Base-by-base conservation (phyloP, 2,797 vertebrate species). In the Pelochelys cantorii region DNA sequence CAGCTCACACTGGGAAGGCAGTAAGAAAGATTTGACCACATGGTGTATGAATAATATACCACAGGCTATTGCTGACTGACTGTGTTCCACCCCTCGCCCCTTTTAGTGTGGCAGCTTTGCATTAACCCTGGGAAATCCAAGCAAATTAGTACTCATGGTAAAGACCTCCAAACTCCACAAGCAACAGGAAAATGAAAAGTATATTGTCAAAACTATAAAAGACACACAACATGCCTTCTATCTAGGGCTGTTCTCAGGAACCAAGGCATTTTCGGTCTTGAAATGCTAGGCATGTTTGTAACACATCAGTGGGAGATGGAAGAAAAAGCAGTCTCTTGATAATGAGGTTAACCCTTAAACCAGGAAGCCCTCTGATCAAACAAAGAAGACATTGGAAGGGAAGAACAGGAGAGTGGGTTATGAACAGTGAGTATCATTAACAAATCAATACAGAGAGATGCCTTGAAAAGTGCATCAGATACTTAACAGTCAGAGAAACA, bases 341-440 rank as follows among this genome's bases (percentile, higher is more conserved):
- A 95, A 97, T 75, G 86, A 95, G 95, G 95, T 94, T 95, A 93
- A 85, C 52, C 91, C 91, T 79, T 91, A 95, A 95, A 94, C 89
- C 83, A 97, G 87, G 96, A 95, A 88, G 94, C 95, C 91, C 92
- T 68, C 87, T 90, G 93, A 94, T 87, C 79, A 62, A 90, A 93
- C 20, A 81, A 18, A 56, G 93, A 95, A 92, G 29, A 96, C 62
- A 83, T 83, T 81, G 20, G 88, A 96, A 82, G 85, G 57, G 62
- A 87, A 93, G n/a, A 74, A 86, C 95, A 54, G 74, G 82, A 90
- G 91, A 68, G 54, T 17, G 27, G 53, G 84, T 89, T 93, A 95
- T 53, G 87, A 93, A 84, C 86, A 81, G 62, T 87, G 77, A 5
- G n/a, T 15, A 57, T 92, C 78, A 5, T 4, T 81, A 85, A 79